Evolutionary conservation across 2,797 vertebrate genomes (phyloP), one percentile per base, ranked within the genome.

Genomic region (Protonibea diacanthus): DNA sequence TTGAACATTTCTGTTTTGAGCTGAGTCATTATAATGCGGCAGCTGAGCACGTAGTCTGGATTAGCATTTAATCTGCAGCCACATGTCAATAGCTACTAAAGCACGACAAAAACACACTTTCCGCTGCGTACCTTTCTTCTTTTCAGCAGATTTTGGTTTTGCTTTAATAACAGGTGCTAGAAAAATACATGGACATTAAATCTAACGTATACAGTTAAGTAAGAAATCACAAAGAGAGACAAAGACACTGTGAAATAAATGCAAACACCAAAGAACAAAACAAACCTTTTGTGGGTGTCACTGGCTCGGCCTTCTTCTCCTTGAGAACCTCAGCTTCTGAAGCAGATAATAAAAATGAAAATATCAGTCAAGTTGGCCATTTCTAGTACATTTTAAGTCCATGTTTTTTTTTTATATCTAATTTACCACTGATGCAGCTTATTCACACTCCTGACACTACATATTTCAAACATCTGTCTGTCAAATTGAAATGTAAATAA

Each of bases 61-160:
- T 57, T 12, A 66, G 47, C 33, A 7, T 76, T 58, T 60, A 3
- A 13, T 15, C 52, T 76, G 66, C 67, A 66, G 61, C 47, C 49
- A 29, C 33, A 27, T 45, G 5, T 40, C 27, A 23, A 38, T 2
- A 56, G 49, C 40, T n/a, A 14, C 38, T 53, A 29, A 60, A 76
- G 15, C 40, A 21, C 18, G 1, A 52, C 25, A 21, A 53, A 70
- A 44, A 70, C 63, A 65, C 21, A 8, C 29, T 38, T 38, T 25
- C 18, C 68, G 51, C 29, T 27, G 12, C 21, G 17, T 86, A 87
- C 87, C 85, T 91, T 84, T 91, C 68, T 81, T 86, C 82, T 81
- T 81, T 69, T 42, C 0, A 75, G 65, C 55, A 75, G 58, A 2
- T 71, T 23, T 57, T 40, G 52, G 66, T 80, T 82, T 86, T 51